Base-by-base conservation (phyloP, 2,113 vertebrate species). In the Acrocephalus arundinaceus region DNA sequence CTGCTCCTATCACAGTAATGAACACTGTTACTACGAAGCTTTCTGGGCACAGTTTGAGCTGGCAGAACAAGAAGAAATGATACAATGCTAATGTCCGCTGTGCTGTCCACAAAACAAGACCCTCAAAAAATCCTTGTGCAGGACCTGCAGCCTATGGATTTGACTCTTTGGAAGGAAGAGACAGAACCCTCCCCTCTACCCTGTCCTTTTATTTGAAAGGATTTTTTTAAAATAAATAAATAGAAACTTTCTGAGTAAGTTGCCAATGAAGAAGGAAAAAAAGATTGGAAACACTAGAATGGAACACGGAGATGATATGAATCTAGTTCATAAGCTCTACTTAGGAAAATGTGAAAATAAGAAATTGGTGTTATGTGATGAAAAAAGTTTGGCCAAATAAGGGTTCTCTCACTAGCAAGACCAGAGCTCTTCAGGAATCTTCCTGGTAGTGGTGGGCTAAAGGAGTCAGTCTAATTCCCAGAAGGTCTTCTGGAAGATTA, bases 171-270 rank as follows among this genome's bases (percentile, higher is more conserved):
- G 25, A 75, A 63, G 46, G 28, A 46, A 77, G 5, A 65, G 22
- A 71, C 9, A 66, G 52, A 80, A 58, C 3, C 4, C 13, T 5
- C 3, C 8, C 7, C 27, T 1, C 0, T 2, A 28, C 4, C 7
- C 20, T 16, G 17, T 45, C 14, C 22, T 59, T 67, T 85, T 57
- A 58, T 72, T 63, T 94, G 33, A 87, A 81, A 74, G 21, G 17
- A 28, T 13, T 63, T 85, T 88, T 81, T 30, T 25, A 46, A 78
- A 76, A 27, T 5, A 67, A 58, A 79, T 52, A 66, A 74, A 37
- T 1, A 43, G 9, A 90, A 20, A 12, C 43, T 52, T 78, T 45
- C 28, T 80, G 15, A 81, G 0, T n/a, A 85, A 76, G 22, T 59
- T 87, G 22, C n/a, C 46, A 41, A 72, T 3, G 45, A 82, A 68